Conservation (phyloP, 2,888 invertebrate species). For the Eilema depressum region DNA sequence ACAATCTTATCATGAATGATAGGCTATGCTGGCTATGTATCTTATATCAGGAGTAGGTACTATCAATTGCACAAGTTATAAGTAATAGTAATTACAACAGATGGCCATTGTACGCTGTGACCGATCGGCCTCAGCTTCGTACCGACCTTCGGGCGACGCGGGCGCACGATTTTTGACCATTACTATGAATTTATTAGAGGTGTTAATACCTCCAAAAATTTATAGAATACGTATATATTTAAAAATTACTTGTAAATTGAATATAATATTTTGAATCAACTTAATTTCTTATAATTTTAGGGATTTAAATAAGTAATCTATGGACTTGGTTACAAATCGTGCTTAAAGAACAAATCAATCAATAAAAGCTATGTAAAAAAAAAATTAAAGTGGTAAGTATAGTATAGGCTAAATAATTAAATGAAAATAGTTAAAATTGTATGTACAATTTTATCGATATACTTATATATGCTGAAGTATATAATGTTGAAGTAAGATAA, state of each 20-base stretch:
- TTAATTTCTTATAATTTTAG: not conserved
- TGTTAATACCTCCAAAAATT: slow-evolving; percentile 12
- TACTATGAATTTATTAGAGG: slow-evolving; percentile 53
- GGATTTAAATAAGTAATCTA: not conserved
- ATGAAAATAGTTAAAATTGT: no score
- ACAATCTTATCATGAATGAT: slow-evolving; percentile 54
- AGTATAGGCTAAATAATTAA: not conserved
- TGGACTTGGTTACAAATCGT: not conserved
- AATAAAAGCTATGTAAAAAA: no score
- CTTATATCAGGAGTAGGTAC: slow-evolving; percentile 63
- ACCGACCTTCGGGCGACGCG: slow-evolving; percentile 77
- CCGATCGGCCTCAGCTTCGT: slow-evolving; percentile 76
- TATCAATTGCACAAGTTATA: slow-evolving; percentile 79
- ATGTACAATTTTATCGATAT: not conserved
- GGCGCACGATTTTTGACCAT: slow-evolving; percentile 83
- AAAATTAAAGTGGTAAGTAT: no score
- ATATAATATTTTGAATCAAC: not conserved
- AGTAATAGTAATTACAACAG: slow-evolving; percentile 85
- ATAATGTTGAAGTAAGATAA: not conserved
- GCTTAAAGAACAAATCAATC: no score
- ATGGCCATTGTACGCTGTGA: slow-evolving; percentile 83
- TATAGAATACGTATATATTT: not conserved
- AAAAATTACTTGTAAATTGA: not conserved
- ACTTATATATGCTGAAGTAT: not conserved
- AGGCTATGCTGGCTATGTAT: slow-evolving; percentile 65